Base-by-base conservation (phyloP, 2,888 invertebrate genomes). In the Antheraea assamensis region DNA sequence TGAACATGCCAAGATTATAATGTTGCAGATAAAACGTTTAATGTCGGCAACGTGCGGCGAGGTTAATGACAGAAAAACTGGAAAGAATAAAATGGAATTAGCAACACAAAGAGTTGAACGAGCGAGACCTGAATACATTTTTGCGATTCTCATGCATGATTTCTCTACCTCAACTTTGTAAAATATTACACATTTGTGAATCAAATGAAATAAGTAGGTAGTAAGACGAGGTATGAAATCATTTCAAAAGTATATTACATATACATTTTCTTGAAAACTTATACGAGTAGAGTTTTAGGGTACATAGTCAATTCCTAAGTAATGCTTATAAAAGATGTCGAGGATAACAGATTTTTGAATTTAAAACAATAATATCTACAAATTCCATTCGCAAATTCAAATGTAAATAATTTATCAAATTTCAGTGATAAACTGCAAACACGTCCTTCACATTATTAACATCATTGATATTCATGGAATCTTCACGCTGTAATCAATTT, bases 81-180 rank as follows among this genome's bases (percentile, higher is more conserved):
- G 85, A 86, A 86, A 87, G 82, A 89, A 88, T 89, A 87, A 88
- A 89, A 90, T 87, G 83, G 82, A 86, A 91, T 90, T 90, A 90
- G 87, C 88, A 88, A 89, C 86, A 89, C 88, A 90, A 90, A 89
- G 88, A 83, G 82, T 78, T 75, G 76, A 73, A 76, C 79, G 85
- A 83, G 87, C 87, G 85, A 75, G 83, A 84, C 80, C 79, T 80
- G 89, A 88, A 89, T 89, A 90, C 24, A 58, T 58, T 58, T 58
- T 21, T 55, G 21, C 55, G 86, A 87, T 87, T 82, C 78, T 78
- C 87, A 85, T 85, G 85, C 82, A 87, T 85, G 87, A 87, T 88
- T 88, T 86, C 86, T 87, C 80, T 84, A 82, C 79, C 10, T 24
- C 58, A 24, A 58, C 58, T 55, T 55, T 55, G 21, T n/a, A 55